phyloP scores from a whole-genome alignment of 2,888 invertebrate genomes.

The Plebejus argus region DNA sequence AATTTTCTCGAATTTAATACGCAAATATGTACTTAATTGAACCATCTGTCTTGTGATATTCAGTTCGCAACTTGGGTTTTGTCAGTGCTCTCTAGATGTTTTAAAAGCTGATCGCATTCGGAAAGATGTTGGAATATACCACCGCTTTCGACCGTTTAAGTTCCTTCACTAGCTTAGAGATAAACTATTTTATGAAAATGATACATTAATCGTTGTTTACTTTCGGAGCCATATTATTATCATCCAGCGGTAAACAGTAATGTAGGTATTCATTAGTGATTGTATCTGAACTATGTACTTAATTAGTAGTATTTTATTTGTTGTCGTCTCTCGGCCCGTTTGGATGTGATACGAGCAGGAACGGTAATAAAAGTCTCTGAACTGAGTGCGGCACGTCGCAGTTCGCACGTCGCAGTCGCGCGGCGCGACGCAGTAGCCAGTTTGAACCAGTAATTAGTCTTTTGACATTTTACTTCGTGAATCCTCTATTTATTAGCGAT shows the following conservation, averaged over 20 bases:
- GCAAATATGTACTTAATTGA: slow-evolving; percentile 70
- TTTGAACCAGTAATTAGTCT: slow-evolving; percentile 62
- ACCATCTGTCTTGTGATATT: slow-evolving; percentile 77
- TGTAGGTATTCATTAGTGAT: slow-evolving; percentile 53
- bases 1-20: slow-evolving; percentile 44
- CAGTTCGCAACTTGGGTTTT: slow-evolving; percentile 57
- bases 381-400: slow-evolving; percentile 42
- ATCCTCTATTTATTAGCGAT: slow-evolving; percentile 79
- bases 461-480: slow-evolving; percentile 70
- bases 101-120: slow-evolving; percentile 39
- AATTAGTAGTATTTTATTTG: slow-evolving; percentile 76
- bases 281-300: slow-evolving; percentile 71
- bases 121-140: slow-evolving; percentile 40
- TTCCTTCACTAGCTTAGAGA: slow-evolving; percentile 47
- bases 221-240: slow-evolving; percentile 68
- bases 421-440: slow-evolving; percentile 34
- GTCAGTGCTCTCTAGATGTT: slow-evolving; percentile 67
- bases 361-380: slow-evolving; percentile 60
- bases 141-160: slow-evolving; percentile 45
- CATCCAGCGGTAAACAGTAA: slow-evolving; percentile 50
- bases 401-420: slow-evolving; percentile 29
- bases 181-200: slow-evolving; percentile 29
- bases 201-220: slow-evolving; percentile 42
- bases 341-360: slow-evolving; percentile 79
- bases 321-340: slow-evolving; percentile 66